Base-by-base conservation (phyloP, 2,113 vertebrate species). In the Larimichthys polyactis region DNA sequence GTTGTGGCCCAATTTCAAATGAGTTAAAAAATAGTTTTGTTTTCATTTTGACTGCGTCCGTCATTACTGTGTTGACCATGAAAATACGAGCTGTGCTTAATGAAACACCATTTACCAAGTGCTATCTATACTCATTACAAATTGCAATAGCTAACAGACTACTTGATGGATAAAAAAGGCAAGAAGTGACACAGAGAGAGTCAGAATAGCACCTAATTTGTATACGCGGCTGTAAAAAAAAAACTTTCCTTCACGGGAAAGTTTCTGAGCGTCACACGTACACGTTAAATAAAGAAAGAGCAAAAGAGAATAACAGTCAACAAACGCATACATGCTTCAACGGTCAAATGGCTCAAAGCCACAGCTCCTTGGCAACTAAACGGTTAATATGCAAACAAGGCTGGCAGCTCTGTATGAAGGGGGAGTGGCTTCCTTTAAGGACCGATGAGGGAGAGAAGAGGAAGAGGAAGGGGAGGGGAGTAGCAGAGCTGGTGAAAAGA, bases 331-430 rank as follows among this genome's bases (percentile, higher is more conserved):
- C 83, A 91, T 74, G 88, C 78, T 92, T 81, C 70, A 90, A 78
- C 76, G 20, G 88, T 90, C 91, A 91, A 87, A 93, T 91, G 91
- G 88, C 87, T 75, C 16, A 32, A 81, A 79, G 82, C 90, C 72
- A 86, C 67, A 83, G 86, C 82, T 85, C 90, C 81, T 86, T 86
- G 91, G 95, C 90, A 91, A 94, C 90, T 68, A 85, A 95, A 94
- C 92, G 67, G 95, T 96, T 96, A 95, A 96, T 89, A 95, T 96
- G 95, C 92, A 95, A 96, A 96, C 87, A 68, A 80, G 77, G 62
- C 64, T 79, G 83, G 86, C 87, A 85, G 85, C 82, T 79, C 90
- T 87, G 70, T 89, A 48, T 69, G 63, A 88, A 88, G 72, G 87
- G 93, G 93, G 92, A 91, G 94, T 85, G 91, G 92, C 88, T 93